Conservation (phyloP, 2,113 vertebrate genomes). For the Pachycephala philippinensis region DNA sequence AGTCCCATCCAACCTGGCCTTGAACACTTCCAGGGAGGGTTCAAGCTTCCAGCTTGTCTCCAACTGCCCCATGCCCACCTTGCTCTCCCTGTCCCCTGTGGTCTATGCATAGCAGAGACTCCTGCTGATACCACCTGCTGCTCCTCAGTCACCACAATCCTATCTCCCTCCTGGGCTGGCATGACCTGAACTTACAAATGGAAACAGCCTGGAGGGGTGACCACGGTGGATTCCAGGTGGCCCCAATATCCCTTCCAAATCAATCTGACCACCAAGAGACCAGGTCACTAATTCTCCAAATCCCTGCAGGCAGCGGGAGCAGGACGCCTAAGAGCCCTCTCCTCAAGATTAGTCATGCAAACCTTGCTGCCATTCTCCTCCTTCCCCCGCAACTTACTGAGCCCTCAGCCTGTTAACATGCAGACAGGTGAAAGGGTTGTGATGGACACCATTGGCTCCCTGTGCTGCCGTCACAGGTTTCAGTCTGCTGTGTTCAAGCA, state of each 20-base stretch:
- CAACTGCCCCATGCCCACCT: background rate
- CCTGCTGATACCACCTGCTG: background rate
- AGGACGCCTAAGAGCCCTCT: background rate
- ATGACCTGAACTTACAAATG: background rate
- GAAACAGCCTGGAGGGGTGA: background rate
- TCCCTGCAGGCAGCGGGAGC: background rate
- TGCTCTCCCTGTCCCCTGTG: background rate
- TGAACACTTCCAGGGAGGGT: background rate
- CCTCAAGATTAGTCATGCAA: background rate
- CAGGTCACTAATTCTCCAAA: background rate
- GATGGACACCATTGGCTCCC: background rate
- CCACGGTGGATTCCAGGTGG: background rate
- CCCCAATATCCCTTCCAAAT: background rate
- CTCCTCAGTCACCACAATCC: background rate
- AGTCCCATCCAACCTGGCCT: background rate
- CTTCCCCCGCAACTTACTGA: fast-evolving
- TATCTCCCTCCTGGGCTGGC: background rate
- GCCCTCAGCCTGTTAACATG: background rate
- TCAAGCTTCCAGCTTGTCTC: background rate
- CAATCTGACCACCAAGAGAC: background rate
- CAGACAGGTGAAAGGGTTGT: background rate
- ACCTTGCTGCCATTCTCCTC: background rate
- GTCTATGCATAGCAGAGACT: background rate
- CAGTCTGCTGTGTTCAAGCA: background rate
- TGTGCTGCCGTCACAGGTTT: background rate